Evolutionary conservation across 2,888 invertebrate species (phyloP).

Genomic region (Taphrorychus bicolor): DNA sequence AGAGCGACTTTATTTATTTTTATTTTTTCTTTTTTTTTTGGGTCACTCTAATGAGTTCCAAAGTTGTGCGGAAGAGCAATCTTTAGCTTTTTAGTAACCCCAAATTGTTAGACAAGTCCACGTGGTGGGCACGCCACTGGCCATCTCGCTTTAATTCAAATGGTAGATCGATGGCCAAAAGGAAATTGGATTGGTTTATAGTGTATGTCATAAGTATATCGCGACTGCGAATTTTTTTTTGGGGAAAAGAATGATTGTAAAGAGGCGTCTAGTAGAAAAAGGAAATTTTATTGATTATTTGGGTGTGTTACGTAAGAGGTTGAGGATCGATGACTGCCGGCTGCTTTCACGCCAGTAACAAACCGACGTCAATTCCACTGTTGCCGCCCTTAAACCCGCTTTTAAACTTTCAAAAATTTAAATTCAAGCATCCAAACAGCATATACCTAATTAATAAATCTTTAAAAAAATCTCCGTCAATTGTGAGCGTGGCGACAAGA

Average conservation of each 20-base stretch:
- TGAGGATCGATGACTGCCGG: background rate
- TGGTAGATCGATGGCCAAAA: background rate
- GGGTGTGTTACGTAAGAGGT: slow-evolving; percentile 1
- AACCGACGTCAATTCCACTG: slow-evolving; percentile 1
- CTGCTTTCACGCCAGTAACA: slow-evolving; percentile 1
- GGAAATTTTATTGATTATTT: slow-evolving; percentile 2
- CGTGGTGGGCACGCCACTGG: background rate
- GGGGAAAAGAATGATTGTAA: too few species aligned
- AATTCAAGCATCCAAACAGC: background rate
- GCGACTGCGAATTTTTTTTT: too few species aligned
- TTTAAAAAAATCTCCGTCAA: too few species aligned
- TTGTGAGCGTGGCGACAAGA: too few species aligned
- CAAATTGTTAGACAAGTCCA: too few species aligned
- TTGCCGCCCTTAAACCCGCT: background rate
- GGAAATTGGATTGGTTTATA: background rate
- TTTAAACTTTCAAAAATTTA: background rate
- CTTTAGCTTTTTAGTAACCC: too few species aligned
- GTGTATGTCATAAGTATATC: background rate
- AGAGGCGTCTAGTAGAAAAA: too few species aligned
- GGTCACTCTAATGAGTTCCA: too few species aligned
- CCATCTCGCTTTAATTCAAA: background rate
- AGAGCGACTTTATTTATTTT: too few species aligned
- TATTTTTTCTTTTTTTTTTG: background rate
- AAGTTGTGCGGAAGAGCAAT: too few species aligned
- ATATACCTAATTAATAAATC: background rate